Percentiles rank a stretch among this genome's conserved stretches.
Conservation (phyloP, 92 coral and sea anemone genomes). For the Siderastrea siderea region DNA sequence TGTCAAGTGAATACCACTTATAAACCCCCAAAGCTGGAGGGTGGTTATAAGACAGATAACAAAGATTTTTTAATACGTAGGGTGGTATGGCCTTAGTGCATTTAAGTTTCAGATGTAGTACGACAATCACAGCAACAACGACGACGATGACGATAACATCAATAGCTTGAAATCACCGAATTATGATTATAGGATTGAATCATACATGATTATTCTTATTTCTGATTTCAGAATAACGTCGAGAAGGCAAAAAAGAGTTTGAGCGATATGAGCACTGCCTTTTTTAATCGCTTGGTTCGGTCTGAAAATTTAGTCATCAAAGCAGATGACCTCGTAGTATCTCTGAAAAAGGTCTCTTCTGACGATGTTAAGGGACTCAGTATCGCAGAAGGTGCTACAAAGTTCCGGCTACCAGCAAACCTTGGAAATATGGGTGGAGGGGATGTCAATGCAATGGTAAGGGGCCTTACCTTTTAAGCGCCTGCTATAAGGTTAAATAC, state of each 20-base stretch:
- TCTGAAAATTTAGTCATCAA: slow-evolving; percentile 13
- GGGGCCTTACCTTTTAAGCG: too few species aligned
- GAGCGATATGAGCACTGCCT: slow-evolving; percentile 23
- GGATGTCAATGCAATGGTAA: slow-evolving; percentile 25
- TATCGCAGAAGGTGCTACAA: slow-evolving; percentile 22
- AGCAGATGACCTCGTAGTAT: neutral
- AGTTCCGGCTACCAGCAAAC: slow-evolving; percentile 8
- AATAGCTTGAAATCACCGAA: too few species aligned
- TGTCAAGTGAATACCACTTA: too few species aligned
- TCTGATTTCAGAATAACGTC: neutral
- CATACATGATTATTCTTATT: neutral
- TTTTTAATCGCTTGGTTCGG: slow-evolving; percentile 33
- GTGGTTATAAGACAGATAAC: too few species aligned
- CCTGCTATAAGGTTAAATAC: too few species aligned
- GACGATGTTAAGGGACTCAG: slow-evolving; percentile 22
- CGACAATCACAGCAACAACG: too few species aligned
- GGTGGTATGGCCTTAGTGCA: too few species aligned
- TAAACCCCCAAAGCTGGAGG: too few species aligned
- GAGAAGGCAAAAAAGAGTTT: slow-evolving; percentile 10
- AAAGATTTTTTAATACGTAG: too few species aligned
- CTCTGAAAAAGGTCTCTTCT: slow-evolving; percentile 20
- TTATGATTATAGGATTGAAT: neutral
- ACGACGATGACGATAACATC: too few species aligned
- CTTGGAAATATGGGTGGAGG: slow-evolving; percentile 25
- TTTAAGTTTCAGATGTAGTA: too few species aligned